phyloP scores from a whole-genome alignment of 2,797 vertebrate genomes.

The Schizopygopsis malacanthus region DNA sequence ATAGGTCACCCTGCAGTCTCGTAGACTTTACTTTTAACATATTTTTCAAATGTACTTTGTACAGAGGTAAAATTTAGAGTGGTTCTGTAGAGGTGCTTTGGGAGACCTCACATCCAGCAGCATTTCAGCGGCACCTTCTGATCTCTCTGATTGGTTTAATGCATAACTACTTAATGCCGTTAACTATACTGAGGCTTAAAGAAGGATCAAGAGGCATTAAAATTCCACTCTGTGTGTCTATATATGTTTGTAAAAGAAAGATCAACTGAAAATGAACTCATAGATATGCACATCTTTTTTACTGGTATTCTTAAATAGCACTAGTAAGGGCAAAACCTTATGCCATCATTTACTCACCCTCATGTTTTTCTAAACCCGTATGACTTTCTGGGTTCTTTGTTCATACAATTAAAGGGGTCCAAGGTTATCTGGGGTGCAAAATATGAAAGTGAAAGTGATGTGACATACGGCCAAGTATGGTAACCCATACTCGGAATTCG shows the following conservation, averaged over 20 bases:
- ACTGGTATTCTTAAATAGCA: not conserved
- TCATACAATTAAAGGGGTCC: not conserved
- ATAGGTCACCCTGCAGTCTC: not conserved
- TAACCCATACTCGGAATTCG: no score
- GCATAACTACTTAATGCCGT: slow-evolving; percentile 25
- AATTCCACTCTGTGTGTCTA: slow-evolving; percentile 38
- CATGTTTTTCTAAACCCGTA: not conserved
- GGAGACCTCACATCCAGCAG: slow-evolving; percentile 9
- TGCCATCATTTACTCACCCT: slow-evolving; percentile 4
- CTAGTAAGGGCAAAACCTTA: not conserved
- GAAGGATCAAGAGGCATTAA: slow-evolving; percentile 46
- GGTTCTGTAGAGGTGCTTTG: slow-evolving; percentile 3
- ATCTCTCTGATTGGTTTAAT: slow-evolving; percentile 38
- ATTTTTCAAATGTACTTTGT: not conserved
- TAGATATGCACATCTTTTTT: not conserved
- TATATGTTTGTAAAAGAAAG: not conserved
- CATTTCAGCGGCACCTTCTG: slow-evolving; percentile 12
- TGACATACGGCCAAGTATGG: no score
- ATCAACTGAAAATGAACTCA: slow-evolving; percentile 1
- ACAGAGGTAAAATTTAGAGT: not conserved
- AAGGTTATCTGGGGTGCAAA: not conserved
- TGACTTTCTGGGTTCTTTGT: not conserved
- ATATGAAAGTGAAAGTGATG: not conserved
- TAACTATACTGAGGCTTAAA: slow-evolving; percentile 28
- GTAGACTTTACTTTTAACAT: not conserved